A percentile compares a stretch with the other conserved stretches of the same genome.
phyloP scores from a whole-genome alignment of 2,888 invertebrate species.

The Seira ritae region DNA sequence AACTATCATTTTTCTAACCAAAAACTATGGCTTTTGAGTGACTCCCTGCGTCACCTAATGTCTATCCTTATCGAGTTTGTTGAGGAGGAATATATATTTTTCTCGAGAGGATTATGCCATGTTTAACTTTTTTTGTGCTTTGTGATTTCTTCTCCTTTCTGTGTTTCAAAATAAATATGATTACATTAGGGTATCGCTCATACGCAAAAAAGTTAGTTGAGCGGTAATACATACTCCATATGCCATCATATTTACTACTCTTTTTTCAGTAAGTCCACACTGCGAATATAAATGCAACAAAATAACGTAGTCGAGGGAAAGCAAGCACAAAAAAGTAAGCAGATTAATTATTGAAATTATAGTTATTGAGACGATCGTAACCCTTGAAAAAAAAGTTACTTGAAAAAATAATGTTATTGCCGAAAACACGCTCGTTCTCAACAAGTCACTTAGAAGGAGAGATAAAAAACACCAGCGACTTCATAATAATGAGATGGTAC shows the following conservation, averaged over 20 bases:
- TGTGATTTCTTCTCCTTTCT: constrained; percentile 38
- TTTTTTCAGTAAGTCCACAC: no score
- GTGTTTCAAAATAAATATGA: constrained; percentile 25
- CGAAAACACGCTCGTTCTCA: no score
- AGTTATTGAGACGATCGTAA: constrained; percentile 59
- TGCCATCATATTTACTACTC: no score
- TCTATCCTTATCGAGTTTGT: constrained; percentile 63
- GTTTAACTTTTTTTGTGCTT: constrained; percentile 26
- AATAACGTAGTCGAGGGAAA: constrained; percentile 15
- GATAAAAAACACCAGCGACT: no score
- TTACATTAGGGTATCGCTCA: no score
- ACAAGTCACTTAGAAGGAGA: no score
- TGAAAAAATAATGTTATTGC: constrained; percentile 30
- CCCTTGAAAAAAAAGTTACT: constrained; percentile 53
- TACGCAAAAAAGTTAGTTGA: no score
- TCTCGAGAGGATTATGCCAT: no score
- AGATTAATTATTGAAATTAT: constrained; percentile 63
- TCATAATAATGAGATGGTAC: no score
- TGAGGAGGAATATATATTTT: constrained; percentile 25
- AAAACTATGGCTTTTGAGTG: constrained; percentile 59
- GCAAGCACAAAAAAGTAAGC: constrained; percentile 47
- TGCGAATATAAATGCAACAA: no score
- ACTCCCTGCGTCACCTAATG: constrained; percentile 62
- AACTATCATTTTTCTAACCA: constrained; percentile 64
- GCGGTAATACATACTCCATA: no score